phyloP scores from a whole-genome alignment of 2,888 invertebrate genomes.

The Mamestra brassicae region DNA sequence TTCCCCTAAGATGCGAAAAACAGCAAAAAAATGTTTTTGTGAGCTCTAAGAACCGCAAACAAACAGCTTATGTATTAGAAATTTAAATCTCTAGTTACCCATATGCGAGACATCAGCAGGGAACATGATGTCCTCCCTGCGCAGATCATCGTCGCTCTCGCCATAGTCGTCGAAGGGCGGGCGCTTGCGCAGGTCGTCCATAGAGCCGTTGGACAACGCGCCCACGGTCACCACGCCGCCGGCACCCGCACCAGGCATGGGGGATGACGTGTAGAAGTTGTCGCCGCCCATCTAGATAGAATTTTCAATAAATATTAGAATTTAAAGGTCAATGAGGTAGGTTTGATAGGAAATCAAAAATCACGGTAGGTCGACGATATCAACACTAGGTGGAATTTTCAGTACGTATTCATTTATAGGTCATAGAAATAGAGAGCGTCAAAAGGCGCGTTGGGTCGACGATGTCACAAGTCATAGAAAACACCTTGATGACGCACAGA shows the following conservation, averaged over 20 bases:
- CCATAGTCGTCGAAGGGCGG: slow-evolving; percentile 94
- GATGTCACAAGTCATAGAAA: not conserved
- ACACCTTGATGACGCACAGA: too few relatives aligned
- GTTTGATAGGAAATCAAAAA: not conserved
- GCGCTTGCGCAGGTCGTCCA: slow-evolving; percentile 91
- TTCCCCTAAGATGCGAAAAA: not conserved
- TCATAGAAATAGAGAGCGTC: not conserved
- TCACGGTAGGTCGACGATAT: not conserved
- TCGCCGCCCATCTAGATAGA: slow-evolving; percentile 80
- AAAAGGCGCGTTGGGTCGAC: not conserved
- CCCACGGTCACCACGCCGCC: slow-evolving; percentile 85
- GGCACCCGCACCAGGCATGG: slow-evolving; percentile 81
- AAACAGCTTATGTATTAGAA: not conserved
- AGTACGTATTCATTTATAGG: too few relatives aligned
- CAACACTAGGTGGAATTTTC: too few relatives aligned
- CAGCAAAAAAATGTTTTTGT: too few relatives aligned
- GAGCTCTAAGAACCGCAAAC: not conserved
- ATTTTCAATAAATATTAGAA: not conserved
- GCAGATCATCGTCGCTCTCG: slow-evolving; percentile 97
- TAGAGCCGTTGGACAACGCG: slow-evolving; percentile 92
- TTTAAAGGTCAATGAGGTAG: not conserved
- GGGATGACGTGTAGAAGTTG: slow-evolving; percentile 88
- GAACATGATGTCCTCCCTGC: slow-evolving; percentile 96
- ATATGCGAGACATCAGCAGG: slow-evolving; percentile 92
- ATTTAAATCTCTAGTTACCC: slow-evolving; percentile 82